phyloP scores from a whole-genome alignment of 2,888 invertebrate genomes.

The Lycocerus yunnanus region DNA sequence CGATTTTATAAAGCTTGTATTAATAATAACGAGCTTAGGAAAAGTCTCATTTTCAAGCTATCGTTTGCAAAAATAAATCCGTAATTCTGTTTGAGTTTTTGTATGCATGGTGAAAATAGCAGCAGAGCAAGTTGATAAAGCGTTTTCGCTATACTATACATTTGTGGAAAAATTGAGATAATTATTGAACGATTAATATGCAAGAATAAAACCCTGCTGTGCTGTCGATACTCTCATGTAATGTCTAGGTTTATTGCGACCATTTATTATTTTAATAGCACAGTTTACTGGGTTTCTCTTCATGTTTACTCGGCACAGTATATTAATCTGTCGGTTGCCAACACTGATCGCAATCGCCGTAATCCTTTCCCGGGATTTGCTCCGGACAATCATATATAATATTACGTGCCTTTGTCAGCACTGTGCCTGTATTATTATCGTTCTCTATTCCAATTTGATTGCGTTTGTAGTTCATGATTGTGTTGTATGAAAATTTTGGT shows the following conservation, averaged over 20 bases:
- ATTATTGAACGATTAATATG: conserved; percentile 53
- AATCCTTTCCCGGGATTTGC: conserved; percentile 47
- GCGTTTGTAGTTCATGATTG: conserved; percentile 40
- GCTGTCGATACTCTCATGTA: conserved; percentile 52
- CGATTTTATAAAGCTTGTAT: conserved; percentile 32
- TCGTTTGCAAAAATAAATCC: background rate
- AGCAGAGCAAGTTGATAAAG: background rate
- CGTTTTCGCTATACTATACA: background rate
- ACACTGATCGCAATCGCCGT: conserved; percentile 37
- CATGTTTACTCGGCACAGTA: conserved; percentile 44
- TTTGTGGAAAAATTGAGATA: conserved; percentile 40
- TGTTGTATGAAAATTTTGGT: conserved; percentile 29
- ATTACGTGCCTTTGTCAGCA: conserved; percentile 42
- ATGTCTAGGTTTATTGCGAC: conserved; percentile 51
- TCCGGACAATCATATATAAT: conserved; percentile 44
- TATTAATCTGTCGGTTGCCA: conserved; percentile 42
- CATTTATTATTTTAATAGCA: conserved; percentile 54
- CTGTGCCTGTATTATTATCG: conserved; percentile 39
- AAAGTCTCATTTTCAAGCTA: conserved; percentile 14
- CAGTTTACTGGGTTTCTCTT: conserved; percentile 48
- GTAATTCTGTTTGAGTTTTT: background rate
- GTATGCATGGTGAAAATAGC: background rate
- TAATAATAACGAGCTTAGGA: conserved; percentile 32
- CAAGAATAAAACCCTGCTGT: conserved; percentile 48
- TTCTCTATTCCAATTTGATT: conserved; percentile 42